Evolutionary conservation across 2,888 invertebrate species (phyloP).

Genomic region (Abrostola triplasia): DNA sequence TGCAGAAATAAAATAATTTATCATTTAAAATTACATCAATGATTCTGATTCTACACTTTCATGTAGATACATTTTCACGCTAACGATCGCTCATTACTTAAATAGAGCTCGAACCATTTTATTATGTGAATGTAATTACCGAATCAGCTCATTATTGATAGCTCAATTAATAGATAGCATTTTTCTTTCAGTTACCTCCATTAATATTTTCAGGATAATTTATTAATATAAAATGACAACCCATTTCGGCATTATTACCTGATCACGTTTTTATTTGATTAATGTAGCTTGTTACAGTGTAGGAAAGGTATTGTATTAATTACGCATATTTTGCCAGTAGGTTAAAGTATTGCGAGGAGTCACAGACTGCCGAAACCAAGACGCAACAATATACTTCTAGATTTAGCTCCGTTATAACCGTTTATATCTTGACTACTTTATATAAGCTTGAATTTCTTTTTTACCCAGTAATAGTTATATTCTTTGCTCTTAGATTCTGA

Average conservation of each 20-base stretch:
- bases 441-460: background rate
- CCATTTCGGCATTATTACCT: background rate
- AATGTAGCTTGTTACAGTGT: background rate
- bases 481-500: background rate
- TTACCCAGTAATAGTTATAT: background rate
- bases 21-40: too few species aligned
- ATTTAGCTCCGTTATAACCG: too few species aligned
- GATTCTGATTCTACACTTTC: too few species aligned
- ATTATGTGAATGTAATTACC: conserved; percentile 39
- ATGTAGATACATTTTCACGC: background rate
- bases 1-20: too few species aligned
- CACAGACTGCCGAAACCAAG: too few species aligned
- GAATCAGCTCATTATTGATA: conserved; percentile 35
- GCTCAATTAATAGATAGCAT: conserved; percentile 24
- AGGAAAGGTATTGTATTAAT: background rate
- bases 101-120: conserved; percentile 32
- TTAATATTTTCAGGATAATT: background rate
- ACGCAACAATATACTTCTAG: too few species aligned
- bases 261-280: background rate
- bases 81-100: conserved; percentile 18
- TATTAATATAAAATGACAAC: background rate
- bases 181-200: background rate
- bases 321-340: background rate
- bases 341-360: too few species aligned
- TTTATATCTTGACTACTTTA: too few species aligned